Evolutionary conservation across 2,113 vertebrate species (phyloP), one percentile per base, ranked within the genome.

Genomic region (Channa argus): DNA sequence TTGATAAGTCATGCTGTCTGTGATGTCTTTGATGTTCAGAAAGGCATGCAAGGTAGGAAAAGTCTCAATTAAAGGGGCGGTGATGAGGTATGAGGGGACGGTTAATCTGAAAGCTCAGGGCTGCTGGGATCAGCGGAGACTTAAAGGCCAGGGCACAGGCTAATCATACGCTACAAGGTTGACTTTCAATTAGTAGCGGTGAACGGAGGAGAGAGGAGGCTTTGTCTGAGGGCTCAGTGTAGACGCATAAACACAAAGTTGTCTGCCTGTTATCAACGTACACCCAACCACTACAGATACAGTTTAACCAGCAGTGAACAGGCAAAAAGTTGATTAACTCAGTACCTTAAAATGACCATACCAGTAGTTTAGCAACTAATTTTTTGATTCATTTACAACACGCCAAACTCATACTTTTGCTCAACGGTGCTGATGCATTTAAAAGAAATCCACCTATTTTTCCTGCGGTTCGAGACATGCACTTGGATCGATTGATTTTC

Each of bases 1-100:
- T 82, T 80, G 86, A 86, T 80, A 83, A 88, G 63, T 83, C 82
- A 52, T 14, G 61, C 75, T 52, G 44, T 34, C 66, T 84, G 80
- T 73, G 77, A 65, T 63, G 72, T 61, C 74, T 91, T 90, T 93
- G 89, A 92, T 89, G 90, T 90, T 85, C 73, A 81, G 52, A 62
- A 63, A 91, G 82, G 86, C 86, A 82, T 83, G 81, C 60, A 41
- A 89, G 86, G 85, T 80, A 74, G 77, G 72, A 89, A 84, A 82
- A 65, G 82, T 71, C 60, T 76, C 59, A 73, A 91, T 90, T 90
- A 91, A 90, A 89, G 83, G 86, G 89, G 82, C 59, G 60, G 82
- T 1, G 2, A 47, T 45, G 75, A 53, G 63, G 67, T 63, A 74
- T 59, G 75, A 74, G 64, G 80, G 83, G 75, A 50, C 69, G 68